Conservation (phyloP, 2,797 vertebrate species). For the Enteromius thamalakanensis region DNA sequence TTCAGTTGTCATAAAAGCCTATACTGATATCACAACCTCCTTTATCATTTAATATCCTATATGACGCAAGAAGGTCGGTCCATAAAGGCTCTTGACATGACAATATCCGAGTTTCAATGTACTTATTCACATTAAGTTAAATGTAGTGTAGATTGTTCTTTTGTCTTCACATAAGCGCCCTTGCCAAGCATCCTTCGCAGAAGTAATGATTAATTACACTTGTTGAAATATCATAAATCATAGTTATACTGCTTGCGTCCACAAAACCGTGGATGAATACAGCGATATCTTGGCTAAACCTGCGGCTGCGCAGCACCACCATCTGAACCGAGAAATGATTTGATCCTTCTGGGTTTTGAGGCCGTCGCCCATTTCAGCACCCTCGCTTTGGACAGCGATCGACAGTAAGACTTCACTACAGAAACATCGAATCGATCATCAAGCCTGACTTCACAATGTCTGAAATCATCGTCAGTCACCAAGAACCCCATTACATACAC, state of each 20-base stretch:
- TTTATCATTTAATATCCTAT: not conserved
- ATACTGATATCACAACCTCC: not conserved
- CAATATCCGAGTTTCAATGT: not conserved
- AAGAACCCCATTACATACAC: not conserved
- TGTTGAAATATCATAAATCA: constrained; percentile 3
- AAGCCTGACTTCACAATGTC: not conserved
- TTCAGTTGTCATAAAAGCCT: not conserved
- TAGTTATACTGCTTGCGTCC: not conserved
- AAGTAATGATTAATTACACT: not conserved
- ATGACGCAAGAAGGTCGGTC: not conserved
- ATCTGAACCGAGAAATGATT: constrained; percentile 9
- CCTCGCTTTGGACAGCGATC: constrained; percentile 68
- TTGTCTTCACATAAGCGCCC: not conserved
- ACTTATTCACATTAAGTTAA: not conserved
- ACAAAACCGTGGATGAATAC: not conserved
- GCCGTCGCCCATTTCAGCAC: constrained; percentile 74
- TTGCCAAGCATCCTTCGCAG: not conserved
- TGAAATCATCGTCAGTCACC: constrained; percentile 16
- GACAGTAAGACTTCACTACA: not conserved
- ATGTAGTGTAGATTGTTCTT: not conserved
- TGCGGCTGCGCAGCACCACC: constrained; percentile 18
- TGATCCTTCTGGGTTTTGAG: not conserved
- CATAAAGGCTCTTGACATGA: not conserved
- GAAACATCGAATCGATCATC: not conserved
- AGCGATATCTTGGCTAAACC: not conserved